Conservation (phyloP, 2,113 vertebrate genomes). For the Anolis carolinensis region DNA sequence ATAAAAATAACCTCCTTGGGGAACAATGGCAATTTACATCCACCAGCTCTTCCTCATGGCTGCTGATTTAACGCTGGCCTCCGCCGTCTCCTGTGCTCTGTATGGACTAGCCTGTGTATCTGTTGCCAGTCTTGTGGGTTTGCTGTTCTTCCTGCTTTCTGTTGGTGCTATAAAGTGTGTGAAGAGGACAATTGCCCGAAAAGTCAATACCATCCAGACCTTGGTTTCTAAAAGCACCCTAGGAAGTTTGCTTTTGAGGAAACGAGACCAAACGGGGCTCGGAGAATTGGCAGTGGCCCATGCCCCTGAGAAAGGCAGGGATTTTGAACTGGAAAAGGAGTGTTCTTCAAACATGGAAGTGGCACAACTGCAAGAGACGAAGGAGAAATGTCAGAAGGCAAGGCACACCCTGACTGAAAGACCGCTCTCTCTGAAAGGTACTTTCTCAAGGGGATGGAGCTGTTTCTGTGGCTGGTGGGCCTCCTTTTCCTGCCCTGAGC, state of each 20-base stretch:
- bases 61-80: constrained; percentile 63
- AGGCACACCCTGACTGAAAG: constrained; percentile 33
- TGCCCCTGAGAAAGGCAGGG: constrained; percentile 6
- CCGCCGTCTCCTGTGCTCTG: constrained; percentile 52
- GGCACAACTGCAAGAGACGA: constrained; percentile 26
- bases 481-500: no score
- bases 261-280: constrained; percentile 35
- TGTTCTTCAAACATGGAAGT: constrained; percentile 1
- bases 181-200: constrained; percentile 7
- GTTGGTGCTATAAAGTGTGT: constrained; percentile 17
- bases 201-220: constrained; percentile 34
- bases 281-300: constrained; percentile 32
- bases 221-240: constrained; percentile 46
- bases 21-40: constrained; percentile 39
- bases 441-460: constrained; percentile 20
- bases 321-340: constrained; percentile 5
- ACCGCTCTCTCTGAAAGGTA: constrained; percentile 54
- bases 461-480: not conserved
- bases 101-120: constrained; percentile 50
- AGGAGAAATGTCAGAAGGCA: constrained; percentile 51
- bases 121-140: constrained; percentile 37
- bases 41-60: constrained; percentile 44
- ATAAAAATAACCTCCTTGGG: not conserved
- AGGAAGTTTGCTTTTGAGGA: constrained; percentile 49
- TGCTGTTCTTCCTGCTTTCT: constrained; percentile 43